phyloP scores from a whole-genome alignment of 2,113 vertebrate species.

The Leptobrachium leishanense region DNA sequence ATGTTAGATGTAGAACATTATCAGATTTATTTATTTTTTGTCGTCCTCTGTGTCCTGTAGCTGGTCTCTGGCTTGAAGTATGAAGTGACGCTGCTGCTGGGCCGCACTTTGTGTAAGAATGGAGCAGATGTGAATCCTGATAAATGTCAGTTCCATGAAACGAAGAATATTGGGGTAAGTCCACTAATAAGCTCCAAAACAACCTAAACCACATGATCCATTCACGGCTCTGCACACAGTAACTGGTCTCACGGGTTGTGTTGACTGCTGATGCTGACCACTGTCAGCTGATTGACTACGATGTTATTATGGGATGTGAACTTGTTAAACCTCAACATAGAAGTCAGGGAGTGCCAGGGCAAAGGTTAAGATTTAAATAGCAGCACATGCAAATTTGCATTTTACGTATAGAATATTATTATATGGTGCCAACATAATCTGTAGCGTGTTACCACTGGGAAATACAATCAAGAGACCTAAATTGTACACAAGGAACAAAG shows the following conservation, averaged over 20 bases:
- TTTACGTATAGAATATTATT: no score
- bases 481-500: no score
- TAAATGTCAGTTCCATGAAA: background rate
- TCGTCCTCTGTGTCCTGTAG: background rate
- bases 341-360: no score
- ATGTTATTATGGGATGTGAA: background rate
- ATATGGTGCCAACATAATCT: no score
- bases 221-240: background rate
- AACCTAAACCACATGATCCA: background rate
- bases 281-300: slow-evolving; percentile 17
- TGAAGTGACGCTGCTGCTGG: slow-evolving; percentile 17
- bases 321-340: background rate
- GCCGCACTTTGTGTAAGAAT: slow-evolving; percentile 29
- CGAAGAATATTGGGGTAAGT: background rate
- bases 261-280: background rate
- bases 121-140: background rate
- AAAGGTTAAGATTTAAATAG: no score
- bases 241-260: background rate
- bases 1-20: no score
- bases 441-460: no score
- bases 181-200: background rate
- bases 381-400: no score
- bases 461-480: no score
- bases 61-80: slow-evolving; percentile 17
- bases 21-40: background rate